Percentiles rank a stretch among this genome's conserved stretches.
These are phyloP conservation scores for Melieria omissa DNA, from an alignment of 2,888 invertebrate species.

Conservation along the genomic window DNA sequence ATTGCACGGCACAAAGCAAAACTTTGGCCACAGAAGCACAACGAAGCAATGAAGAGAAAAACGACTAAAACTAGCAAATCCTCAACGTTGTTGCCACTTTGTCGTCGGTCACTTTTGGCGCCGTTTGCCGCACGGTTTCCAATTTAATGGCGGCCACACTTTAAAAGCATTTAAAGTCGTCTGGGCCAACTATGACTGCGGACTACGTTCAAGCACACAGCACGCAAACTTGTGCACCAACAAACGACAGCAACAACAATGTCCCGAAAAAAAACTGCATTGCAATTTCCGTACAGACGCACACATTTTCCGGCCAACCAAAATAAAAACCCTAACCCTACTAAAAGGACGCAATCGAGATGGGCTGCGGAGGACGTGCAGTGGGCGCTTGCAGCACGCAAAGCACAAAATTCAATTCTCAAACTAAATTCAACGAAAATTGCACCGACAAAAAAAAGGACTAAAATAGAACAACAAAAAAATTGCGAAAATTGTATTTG, in stretches of 20 bases:
- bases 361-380: not conserved
- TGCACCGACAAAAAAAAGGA: slow-evolving; percentile 34
- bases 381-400: slow-evolving; percentile 18
- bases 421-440: slow-evolving; percentile 47
- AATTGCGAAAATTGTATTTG: slow-evolving; percentile 58
- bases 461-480: slow-evolving; percentile 23
- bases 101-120: too few relatives aligned
- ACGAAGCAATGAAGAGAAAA: too few relatives aligned
- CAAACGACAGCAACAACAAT: slow-evolving; percentile 30
- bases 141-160: too few relatives aligned
- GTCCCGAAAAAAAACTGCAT: slow-evolving; percentile 43
- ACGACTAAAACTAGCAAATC: too few relatives aligned
- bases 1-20: too few relatives aligned
- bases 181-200: too few relatives aligned
- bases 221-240: not conserved
- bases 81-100: too few relatives aligned
- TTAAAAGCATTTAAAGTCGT: too few relatives aligned
- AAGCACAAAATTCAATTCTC: slow-evolving; percentile 49
- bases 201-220: not conserved
- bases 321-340: slow-evolving; percentile 37
- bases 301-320: slow-evolving; percentile 61
- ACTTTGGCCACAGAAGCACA: too few relatives aligned
- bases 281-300: slow-evolving; percentile 65
- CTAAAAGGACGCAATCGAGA: slow-evolving; percentile 40
- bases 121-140: too few relatives aligned